Conservation (phyloP, 2,888 invertebrate genomes). For the Colostygia pectinataria region DNA sequence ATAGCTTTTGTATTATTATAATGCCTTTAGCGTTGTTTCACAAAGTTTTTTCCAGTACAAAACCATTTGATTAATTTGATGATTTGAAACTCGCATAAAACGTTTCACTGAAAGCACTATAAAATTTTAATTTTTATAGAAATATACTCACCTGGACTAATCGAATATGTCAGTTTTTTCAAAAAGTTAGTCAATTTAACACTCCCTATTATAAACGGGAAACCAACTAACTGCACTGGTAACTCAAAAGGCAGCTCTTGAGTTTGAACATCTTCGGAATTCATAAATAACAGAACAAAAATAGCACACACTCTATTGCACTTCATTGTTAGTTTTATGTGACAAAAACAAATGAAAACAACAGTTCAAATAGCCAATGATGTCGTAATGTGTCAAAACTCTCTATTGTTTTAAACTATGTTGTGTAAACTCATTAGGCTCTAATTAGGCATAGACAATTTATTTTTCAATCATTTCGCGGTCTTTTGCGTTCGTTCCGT, state of each 20-base stretch:
- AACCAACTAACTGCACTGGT: conserved; percentile 93
- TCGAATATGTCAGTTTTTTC: conserved; percentile 91
- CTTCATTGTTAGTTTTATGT: conserved; percentile 25
- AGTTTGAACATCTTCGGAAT: conserved; percentile 33
- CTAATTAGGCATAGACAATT: conserved; percentile 6
- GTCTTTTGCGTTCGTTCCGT: conserved; percentile 8
- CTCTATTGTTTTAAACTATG: conserved; percentile 18
- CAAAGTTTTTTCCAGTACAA: too few relatives aligned
- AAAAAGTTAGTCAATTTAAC: conserved; percentile 91
- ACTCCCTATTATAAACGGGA: conserved; percentile 91
- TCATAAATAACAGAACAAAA: conserved; percentile 33
- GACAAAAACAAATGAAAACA: conserved; percentile 7
- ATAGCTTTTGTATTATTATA: neutral
- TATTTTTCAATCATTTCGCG: conserved; percentile 12
- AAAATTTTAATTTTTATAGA: too few relatives aligned
- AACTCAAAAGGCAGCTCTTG: conserved; percentile 86
- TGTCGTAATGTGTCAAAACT: conserved; percentile 17
- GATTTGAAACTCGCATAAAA: too few relatives aligned
- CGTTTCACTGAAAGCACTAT: too few relatives aligned
- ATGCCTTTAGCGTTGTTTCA: too few relatives aligned
- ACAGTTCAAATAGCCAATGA: conserved; percentile 11
- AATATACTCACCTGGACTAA: conserved; percentile 88
- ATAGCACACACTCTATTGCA: conserved; percentile 14
- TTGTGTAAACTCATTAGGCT: conserved; percentile 17
- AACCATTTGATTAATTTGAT: too few relatives aligned